A percentile compares a stretch with the other conserved stretches of the same genome.
Evolutionary conservation across 2,888 invertebrate species (phyloP).

Genomic region (Tinea semifulvella): DNA sequence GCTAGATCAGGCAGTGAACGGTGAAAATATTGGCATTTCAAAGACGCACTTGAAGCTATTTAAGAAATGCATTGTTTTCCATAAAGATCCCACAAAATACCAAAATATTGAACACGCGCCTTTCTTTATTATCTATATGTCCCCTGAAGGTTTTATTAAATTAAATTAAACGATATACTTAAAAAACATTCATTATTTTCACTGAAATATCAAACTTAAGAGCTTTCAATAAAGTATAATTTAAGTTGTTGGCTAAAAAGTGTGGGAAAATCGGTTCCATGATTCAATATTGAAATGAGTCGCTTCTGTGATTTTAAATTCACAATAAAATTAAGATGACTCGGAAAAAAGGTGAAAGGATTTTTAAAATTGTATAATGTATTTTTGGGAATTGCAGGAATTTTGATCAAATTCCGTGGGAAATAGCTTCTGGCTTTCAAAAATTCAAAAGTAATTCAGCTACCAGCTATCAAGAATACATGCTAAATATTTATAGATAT

Average conservation of each 20-base stretch:
- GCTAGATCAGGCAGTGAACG: no score
- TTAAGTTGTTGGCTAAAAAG: not conserved
- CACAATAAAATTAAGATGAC: slow-evolving; percentile 1
- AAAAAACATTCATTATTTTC: no score
- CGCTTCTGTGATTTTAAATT: slow-evolving; percentile 2
- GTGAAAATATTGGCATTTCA: no score
- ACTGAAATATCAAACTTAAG: not conserved
- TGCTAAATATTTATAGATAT: not conserved
- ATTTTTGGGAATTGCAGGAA: not conserved
- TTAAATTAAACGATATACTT: no score
- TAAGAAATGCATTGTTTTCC: not conserved
- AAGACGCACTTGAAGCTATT: no score
- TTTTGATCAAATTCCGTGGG: slow-evolving; percentile 4
- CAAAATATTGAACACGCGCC: not conserved
- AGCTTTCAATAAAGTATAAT: not conserved
- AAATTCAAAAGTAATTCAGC: not conserved
- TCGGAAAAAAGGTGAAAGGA: not conserved
- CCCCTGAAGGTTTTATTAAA: no score
- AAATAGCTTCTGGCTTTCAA: slow-evolving; percentile 8
- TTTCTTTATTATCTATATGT: not conserved
- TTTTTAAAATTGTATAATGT: slow-evolving; percentile 4
- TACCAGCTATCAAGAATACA: not conserved
- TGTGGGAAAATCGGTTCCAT: slow-evolving; percentile 1
- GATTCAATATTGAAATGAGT: slow-evolving; percentile 7
- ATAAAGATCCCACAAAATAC: slow-evolving; percentile 4